A percentile compares a stretch with the other conserved stretches of the same genome.
These are phyloP conservation scores for Tetragonula clypearis DNA, from an alignment of 1,140 invertebrate genomes.

Conservation along the genomic window DNA sequence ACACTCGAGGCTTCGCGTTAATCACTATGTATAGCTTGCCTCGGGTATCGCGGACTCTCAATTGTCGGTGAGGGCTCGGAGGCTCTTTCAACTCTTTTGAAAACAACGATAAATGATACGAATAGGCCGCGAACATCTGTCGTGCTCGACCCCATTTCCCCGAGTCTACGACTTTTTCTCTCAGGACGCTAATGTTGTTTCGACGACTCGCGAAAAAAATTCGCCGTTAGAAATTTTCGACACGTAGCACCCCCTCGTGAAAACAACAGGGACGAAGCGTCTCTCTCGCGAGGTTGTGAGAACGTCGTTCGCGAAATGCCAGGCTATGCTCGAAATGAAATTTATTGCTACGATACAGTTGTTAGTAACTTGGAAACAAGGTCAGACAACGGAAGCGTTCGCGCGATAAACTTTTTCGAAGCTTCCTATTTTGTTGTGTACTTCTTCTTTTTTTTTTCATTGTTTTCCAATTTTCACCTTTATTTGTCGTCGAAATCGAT, in stretches of 20 bases:
- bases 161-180: background rate
- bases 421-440: background rate
- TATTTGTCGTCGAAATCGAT: background rate
- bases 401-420: background rate
- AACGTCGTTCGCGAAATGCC: background rate
- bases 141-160: background rate
- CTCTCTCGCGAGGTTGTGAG: background rate
- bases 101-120: background rate
- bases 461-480: too few relatives aligned
- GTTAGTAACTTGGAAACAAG: background rate
- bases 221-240: conserved; percentile 5
- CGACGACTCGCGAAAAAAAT: background rate
- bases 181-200: background rate
- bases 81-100: background rate
- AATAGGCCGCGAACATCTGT: background rate
- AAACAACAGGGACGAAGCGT: background rate
- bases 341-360: conserved; percentile 6
- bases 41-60: background rate
- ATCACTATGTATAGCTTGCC: background rate
- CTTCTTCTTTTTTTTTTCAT: background rate
- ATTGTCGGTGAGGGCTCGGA: background rate
- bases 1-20: background rate
- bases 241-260: background rate
- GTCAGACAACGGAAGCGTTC: background rate
- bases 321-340: background rate